Evolutionary conservation across 2,113 vertebrate genomes (phyloP).

Genomic region (Ellobius talpinus): DNA sequence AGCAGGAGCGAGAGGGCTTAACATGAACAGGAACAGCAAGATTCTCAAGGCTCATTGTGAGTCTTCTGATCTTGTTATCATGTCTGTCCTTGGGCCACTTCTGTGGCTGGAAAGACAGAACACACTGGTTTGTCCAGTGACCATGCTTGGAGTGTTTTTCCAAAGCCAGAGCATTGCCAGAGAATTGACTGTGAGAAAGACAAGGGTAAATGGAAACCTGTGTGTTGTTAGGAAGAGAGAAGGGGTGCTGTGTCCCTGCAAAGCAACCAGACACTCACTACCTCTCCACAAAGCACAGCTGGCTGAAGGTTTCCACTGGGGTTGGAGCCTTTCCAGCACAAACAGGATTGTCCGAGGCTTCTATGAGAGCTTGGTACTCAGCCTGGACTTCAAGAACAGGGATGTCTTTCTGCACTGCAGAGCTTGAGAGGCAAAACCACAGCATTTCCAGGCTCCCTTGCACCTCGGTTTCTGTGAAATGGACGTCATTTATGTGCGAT

Average conservation of each 20-base stretch:
- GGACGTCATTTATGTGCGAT: not conserved
- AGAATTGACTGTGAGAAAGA: not conserved
- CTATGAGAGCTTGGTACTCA: not conserved
- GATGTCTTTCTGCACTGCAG: not conserved
- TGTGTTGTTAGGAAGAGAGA: not conserved
- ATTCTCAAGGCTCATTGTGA: not conserved
- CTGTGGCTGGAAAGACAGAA: constrained; percentile 1
- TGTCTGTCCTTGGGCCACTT: not conserved
- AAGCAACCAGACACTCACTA: not conserved
- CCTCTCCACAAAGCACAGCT: not conserved
- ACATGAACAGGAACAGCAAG: not conserved
- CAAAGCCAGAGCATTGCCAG: not conserved
- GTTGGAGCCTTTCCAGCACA: not conserved
- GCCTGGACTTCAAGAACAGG: too few relatives aligned
- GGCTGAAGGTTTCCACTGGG: not conserved
- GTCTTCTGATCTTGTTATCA: not conserved
- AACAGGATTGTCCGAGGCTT: not conserved
- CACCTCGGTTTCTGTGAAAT: not conserved
- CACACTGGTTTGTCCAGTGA: not conserved
- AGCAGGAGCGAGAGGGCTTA: not conserved
- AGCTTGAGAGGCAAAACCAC: not conserved
- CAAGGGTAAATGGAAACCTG: not conserved
- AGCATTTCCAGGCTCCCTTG: not conserved
- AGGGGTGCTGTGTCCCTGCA: not conserved
- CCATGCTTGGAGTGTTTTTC: not conserved